A percentile compares a stretch with the other conserved stretches of the same genome.
phyloP scores from a whole-genome alignment of 2,113 vertebrate species.

The Origma solitaria region DNA sequence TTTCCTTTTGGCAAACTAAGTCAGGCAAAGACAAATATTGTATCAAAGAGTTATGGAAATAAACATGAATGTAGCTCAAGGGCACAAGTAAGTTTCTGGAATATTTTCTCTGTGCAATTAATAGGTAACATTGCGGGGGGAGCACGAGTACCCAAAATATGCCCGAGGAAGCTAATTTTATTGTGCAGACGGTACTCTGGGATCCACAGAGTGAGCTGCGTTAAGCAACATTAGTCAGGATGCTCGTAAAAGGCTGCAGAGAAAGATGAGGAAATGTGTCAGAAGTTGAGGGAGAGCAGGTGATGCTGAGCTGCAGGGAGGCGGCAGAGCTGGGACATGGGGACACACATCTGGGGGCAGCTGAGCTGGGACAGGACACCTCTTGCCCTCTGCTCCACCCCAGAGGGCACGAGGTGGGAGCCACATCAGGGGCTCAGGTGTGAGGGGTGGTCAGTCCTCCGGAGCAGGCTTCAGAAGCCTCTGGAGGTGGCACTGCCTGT shows the following conservation, averaged over 20 bases:
- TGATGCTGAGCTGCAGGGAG: background rate
- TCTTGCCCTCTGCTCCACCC: too few relatives aligned
- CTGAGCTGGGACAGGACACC: background rate
- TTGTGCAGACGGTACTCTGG: constrained; percentile 39
- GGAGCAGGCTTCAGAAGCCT: background rate
- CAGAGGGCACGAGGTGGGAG: background rate
- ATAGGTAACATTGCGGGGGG: constrained; percentile 9
- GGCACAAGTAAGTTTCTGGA: constrained; percentile 54
- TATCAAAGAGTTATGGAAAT: constrained; percentile 58
- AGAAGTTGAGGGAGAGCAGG: background rate
- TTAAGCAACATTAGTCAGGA: constrained; percentile 58
- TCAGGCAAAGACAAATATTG: constrained; percentile 65
- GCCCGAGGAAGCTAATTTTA: constrained; percentile 46
- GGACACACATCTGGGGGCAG: background rate
- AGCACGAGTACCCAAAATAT: background rate
- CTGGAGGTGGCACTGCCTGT: constrained; percentile 40
- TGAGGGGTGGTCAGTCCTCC: background rate
- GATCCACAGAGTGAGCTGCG: constrained; percentile 22
- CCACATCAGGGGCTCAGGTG: rapidly evolving
- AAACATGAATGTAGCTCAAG: constrained; percentile 66
- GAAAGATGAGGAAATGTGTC: background rate
- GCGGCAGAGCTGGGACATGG: background rate
- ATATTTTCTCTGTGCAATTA: constrained; percentile 38
- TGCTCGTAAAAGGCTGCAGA: constrained; percentile 21
- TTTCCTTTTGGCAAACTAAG: constrained; percentile 61